phyloP scores from a whole-genome alignment of 2,797 vertebrate species.

The Halcyon smyrnensis region DNA sequence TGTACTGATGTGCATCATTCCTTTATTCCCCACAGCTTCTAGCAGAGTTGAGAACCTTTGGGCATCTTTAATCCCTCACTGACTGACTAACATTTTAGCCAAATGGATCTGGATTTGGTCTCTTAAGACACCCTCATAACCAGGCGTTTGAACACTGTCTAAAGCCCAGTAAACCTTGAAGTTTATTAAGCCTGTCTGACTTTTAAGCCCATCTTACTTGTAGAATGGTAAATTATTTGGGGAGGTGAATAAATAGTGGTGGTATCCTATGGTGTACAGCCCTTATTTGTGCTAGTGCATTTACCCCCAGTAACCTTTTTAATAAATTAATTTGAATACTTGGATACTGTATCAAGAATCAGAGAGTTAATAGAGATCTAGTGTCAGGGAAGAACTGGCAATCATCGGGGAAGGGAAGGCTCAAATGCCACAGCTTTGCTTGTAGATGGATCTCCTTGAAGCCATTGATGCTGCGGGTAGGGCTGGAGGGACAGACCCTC shows the following conservation, averaged over 20 bases:
- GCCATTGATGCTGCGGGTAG: neutral
- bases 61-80: neutral
- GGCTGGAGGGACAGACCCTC: conserved; percentile 27
- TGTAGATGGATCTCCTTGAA: neutral
- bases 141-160: neutral
- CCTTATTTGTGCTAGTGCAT: neutral
- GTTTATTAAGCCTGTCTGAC: neutral
- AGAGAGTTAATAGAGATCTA: neutral
- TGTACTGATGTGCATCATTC: neutral
- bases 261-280: neutral
- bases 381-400: neutral
- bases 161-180: neutral
- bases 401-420: neutral
- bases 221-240: neutral
- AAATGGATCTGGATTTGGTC: neutral
- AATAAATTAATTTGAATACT: neutral
- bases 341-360: neutral
- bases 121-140: neutral
- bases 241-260: neutral
- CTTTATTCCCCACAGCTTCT: neutral
- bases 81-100: neutral
- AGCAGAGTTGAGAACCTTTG: neutral
- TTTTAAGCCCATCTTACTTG: neutral
- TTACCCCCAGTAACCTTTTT: neutral
- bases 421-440: neutral